Evolutionary conservation across 2,888 invertebrate species (phyloP).

Genomic region (Timandra comae): DNA sequence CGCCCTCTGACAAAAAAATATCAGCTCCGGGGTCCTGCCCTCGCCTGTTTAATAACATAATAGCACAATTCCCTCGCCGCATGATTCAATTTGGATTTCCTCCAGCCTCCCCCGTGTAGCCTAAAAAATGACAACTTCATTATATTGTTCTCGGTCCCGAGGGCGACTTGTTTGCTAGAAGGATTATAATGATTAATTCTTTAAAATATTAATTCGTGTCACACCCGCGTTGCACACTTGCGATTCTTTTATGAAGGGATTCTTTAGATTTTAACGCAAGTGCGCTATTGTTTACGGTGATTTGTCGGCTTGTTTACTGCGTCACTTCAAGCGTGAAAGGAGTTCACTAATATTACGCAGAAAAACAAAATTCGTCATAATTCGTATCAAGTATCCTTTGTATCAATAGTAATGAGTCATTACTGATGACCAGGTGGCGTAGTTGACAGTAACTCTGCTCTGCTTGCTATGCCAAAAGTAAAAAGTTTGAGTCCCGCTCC

Average conservation of each 20-base stretch:
- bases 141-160: constrained; percentile 70
- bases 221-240: constrained; percentile 69
- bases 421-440: too few species aligned
- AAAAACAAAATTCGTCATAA: too few species aligned
- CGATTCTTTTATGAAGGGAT: constrained; percentile 49
- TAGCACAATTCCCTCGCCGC: constrained; percentile 81
- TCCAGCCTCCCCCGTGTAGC: constrained; percentile 71
- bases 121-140: constrained; percentile 78
- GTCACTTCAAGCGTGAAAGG: too few species aligned
- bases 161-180: constrained; percentile 74
- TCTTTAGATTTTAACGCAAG: constrained; percentile 60
- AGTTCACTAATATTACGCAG: too few species aligned
- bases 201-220: constrained; percentile 74
- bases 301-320: constrained; percentile 31
- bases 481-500: too few species aligned
- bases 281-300: constrained; percentile 51
- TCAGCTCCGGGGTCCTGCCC: constrained; percentile 75
- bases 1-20: constrained; percentile 68
- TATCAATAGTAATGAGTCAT: too few species aligned
- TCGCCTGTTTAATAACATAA: constrained; percentile 80
- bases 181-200: constrained; percentile 77
- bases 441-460: too few species aligned
- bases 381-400: too few species aligned
- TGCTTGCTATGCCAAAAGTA: too few species aligned
- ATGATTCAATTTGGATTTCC: constrained; percentile 83